Conservation (phyloP, 2,797 vertebrate species). For the Xyrichtys novacula region DNA sequence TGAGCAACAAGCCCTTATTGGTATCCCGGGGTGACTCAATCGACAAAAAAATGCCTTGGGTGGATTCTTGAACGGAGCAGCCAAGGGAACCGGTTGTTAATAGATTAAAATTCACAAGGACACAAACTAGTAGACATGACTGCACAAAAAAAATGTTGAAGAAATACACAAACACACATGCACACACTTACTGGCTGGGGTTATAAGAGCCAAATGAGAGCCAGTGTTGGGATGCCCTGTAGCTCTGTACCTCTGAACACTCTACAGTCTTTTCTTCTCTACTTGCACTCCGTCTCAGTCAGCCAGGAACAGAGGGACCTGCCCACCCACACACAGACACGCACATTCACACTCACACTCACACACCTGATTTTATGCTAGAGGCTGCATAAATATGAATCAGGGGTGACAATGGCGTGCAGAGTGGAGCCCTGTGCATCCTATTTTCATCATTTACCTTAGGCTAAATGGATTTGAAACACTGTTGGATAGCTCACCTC, state of each 20-base stretch:
- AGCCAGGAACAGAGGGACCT: conserved; percentile 34
- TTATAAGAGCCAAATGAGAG: conserved; percentile 42
- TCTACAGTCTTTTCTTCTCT: conserved; percentile 32
- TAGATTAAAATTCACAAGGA: conserved; percentile 31
- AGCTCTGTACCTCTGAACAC: conserved; percentile 50
- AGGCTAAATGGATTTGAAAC: conserved; percentile 80
- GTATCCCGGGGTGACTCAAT: conserved; percentile 50
- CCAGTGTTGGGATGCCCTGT: conserved; percentile 36
- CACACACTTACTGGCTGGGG: conserved; percentile 12
- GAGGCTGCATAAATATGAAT: conserved; percentile 79
- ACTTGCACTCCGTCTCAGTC: conserved; percentile 39
- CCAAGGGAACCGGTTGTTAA: conserved; percentile 37
- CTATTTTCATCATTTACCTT: conserved; percentile 79
- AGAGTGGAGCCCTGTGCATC: conserved; percentile 75
- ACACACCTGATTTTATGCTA: conserved; percentile 68
- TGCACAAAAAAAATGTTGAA: conserved; percentile 22
- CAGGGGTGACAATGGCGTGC: conserved; percentile 75
- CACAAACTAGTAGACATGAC: conserved; percentile 22
- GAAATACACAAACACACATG: conserved; percentile 15
- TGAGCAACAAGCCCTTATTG: conserved; percentile 55
- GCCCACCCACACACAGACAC: conserved; percentile 7
- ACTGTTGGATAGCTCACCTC: conserved; percentile 73
- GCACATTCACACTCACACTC: conserved; percentile 10
- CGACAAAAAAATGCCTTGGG: conserved; percentile 43
- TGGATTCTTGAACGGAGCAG: conserved; percentile 39